Conservation (phyloP, 2,113 vertebrate genomes). For the Oenanthe oenanthe region DNA sequence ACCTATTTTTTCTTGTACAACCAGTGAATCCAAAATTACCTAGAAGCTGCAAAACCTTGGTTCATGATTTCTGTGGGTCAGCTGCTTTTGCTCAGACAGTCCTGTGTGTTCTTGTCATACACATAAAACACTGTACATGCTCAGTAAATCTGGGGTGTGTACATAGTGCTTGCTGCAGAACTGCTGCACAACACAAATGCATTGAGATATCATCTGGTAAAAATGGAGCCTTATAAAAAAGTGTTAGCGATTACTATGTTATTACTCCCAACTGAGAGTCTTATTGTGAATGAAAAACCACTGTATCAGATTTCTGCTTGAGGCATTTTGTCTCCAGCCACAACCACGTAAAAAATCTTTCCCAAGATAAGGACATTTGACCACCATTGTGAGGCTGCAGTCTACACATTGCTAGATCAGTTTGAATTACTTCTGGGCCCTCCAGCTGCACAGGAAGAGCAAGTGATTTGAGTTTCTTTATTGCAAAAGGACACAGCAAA, state of each 20-base stretch:
- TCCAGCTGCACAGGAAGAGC: not conserved
- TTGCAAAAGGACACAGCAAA: not conserved
- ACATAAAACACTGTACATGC: not conserved
- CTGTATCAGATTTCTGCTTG: not conserved
- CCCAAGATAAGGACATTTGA: not conserved
- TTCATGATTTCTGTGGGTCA: not conserved
- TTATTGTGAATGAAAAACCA: not conserved
- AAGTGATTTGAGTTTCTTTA: not conserved
- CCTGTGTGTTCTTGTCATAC: not conserved
- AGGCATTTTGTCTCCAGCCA: not conserved
- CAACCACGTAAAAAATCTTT: not conserved
- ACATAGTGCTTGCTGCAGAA: accelerated
- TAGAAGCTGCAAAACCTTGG: not conserved
- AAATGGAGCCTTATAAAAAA: not conserved
- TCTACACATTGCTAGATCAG: not conserved
- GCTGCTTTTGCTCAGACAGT: not conserved
- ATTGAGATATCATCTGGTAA: not conserved
- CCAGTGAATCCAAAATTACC: not conserved
- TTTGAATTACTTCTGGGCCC: not conserved
- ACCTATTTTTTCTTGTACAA: not conserved
- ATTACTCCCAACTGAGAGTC: not conserved
- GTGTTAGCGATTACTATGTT: not conserved
- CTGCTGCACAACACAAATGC: accelerated
- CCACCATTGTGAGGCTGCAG: not conserved
- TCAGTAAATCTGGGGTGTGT: not conserved